These are phyloP conservation scores for Phymorhynchus buccinoides DNA, from an alignment of 1,140 invertebrate species.

Conservation along the genomic window DNA sequence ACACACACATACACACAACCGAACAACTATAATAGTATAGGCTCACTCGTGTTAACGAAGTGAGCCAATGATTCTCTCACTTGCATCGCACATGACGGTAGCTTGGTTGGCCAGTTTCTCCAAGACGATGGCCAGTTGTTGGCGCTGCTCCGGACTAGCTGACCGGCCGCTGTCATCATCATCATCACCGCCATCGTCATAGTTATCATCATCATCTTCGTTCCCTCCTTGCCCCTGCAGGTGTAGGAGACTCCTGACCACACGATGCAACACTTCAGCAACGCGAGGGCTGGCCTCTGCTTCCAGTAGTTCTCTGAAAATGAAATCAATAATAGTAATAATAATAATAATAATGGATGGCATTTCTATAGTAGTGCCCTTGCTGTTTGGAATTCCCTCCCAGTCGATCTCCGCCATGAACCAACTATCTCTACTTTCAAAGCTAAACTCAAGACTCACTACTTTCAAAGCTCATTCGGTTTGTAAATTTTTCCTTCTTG, in stretches of 20 bases:
- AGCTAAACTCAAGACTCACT: too few relatives aligned
- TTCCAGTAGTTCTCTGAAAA: constrained; percentile 58
- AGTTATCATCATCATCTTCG: constrained; percentile 43
- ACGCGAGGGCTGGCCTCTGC: constrained; percentile 47
- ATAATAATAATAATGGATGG: too few relatives aligned
- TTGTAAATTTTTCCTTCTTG: too few relatives aligned
- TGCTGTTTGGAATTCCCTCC: too few relatives aligned
- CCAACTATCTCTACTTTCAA: too few relatives aligned
- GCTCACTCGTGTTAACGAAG: too few relatives aligned
- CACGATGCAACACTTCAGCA: constrained; percentile 55
- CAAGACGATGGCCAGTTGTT: constrained; percentile 50
- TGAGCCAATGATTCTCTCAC: too few relatives aligned
- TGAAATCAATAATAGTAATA: not conserved
- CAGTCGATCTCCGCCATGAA: too few relatives aligned
- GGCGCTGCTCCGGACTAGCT: constrained; percentile 28
- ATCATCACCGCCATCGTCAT: constrained; percentile 40
- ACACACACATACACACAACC: too few relatives aligned
- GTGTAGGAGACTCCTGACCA: constrained; percentile 50
- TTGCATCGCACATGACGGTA: constrained; percentile 54
- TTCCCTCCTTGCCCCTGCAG: constrained; percentile 43
- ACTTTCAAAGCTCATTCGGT: too few relatives aligned
- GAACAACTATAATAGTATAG: too few relatives aligned
- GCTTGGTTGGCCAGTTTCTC: constrained; percentile 56
- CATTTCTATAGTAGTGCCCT: too few relatives aligned
- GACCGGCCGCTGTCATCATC: constrained; percentile 35